These are phyloP conservation scores for Nestor notabilis DNA, from an alignment of 2,113 vertebrate genomes.

Conservation along the genomic window DNA sequence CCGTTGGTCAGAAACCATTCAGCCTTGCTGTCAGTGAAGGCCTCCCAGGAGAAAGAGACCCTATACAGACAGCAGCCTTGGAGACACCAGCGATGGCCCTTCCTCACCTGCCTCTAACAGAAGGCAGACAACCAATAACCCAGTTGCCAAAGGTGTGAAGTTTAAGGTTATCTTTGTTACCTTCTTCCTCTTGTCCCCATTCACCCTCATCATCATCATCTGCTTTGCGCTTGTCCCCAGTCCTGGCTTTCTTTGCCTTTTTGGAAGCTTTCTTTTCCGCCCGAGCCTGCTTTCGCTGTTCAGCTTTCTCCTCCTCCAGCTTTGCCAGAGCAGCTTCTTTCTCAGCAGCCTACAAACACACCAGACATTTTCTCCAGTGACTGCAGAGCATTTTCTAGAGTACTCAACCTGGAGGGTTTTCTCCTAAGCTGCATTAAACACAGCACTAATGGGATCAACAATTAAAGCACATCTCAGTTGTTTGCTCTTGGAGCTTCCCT, in stretches of 20 bases:
- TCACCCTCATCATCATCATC: constrained; percentile 76
- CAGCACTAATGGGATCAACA: neutral
- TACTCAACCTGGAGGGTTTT: neutral
- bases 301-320: constrained; percentile 84
- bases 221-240: constrained; percentile 82
- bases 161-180: constrained; percentile 48
- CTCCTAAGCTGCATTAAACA: neutral
- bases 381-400: neutral
- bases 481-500: neutral
- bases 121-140: neutral
- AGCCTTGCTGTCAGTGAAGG: neutral
- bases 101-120: neutral
- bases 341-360: constrained; percentile 79
- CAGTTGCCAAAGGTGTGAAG: neutral
- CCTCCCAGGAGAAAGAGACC: neutral
- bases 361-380: neutral
- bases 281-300: constrained; percentile 83
- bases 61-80: neutral
- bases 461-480: neutral
- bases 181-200: constrained; percentile 84
- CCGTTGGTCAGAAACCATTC: neutral
- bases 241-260: constrained; percentile 74
- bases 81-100: neutral
- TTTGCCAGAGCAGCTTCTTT: constrained; percentile 87
- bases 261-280: constrained; percentile 87